phyloP scores from a whole-genome alignment of 2,888 invertebrate genomes.

The Bhutanitis thaidina region DNA sequence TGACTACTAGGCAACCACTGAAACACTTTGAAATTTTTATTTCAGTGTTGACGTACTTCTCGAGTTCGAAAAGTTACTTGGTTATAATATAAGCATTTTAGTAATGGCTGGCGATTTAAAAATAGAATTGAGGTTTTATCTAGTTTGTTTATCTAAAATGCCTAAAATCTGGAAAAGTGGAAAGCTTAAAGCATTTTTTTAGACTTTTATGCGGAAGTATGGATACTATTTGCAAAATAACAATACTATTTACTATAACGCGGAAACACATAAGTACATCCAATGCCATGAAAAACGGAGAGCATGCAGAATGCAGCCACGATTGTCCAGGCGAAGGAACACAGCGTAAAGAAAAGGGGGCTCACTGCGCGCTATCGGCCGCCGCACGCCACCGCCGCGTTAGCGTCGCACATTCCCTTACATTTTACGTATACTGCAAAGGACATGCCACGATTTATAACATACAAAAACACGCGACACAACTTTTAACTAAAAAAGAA shows the following conservation, averaged over 20 bases:
- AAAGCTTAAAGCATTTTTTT: no score
- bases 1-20: no score
- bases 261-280: slow-evolving; percentile 22
- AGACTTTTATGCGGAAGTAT: no score
- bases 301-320: slow-evolving; percentile 28
- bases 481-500: neutral
- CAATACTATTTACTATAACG: neutral
- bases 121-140: no score
- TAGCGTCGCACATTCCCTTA: neutral
- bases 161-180: no score
- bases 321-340: slow-evolving; percentile 36
- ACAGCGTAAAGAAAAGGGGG: slow-evolving; percentile 27
- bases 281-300: slow-evolving; percentile 27
- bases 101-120: no score
- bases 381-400: slow-evolving; percentile 32
- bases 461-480: slow-evolving; percentile 13
- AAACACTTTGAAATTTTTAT: no score
- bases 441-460: slow-evolving; percentile 12
- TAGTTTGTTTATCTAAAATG: no score
- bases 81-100: no score
- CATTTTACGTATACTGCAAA: slow-evolving; percentile 14
- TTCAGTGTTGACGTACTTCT: no score
- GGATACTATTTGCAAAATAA: no score
- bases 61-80: no score
- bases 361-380: slow-evolving; percentile 47